Evolutionary conservation across 2,797 vertebrate genomes (phyloP), one percentile per base, ranked within the genome.

Genomic region (Girardinus metallicus): DNA sequence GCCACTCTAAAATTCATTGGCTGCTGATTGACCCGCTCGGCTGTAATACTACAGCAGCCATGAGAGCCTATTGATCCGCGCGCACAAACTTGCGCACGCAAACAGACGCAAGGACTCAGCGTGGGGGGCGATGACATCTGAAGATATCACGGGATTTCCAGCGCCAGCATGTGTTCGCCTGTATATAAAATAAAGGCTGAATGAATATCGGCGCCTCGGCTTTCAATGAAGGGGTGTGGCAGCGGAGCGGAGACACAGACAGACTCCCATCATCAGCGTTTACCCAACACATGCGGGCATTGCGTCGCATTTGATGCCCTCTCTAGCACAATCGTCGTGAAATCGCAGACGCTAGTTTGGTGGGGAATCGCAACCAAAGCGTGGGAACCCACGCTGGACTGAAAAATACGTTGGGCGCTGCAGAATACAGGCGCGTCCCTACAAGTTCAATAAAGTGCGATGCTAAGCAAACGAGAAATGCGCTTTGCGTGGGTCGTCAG

Each of bases 151-250:
- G 46, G 71, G 60, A 53, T n/a, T 76, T 7, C 51, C 73, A 73
- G 68, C 80, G 83, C 73, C 1, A 41, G 57, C 85, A 82, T 75
- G 84, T 76, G 83, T 76, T 77, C 70, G 57, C 26, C 31, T 11
- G 62, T 55, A 4, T 46, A 1, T 11, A 51, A 76, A 76, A 60
- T 31, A 36, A 39, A 47, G 76, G 73, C 51, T 73, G 70, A 31
- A 76, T 39, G n/a, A 4, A 73, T 57, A 72, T 68, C 23, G 8
- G 60, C 82, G 78, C 43, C 46, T 76, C 21, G 53, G 68, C 31
- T 78, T 39, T 83, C 66, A 82, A 36, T 60, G 81, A 87, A 94
- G 94, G 94, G 94, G 93, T 92, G 94, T 93, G 92, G 94, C 93
- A 85, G 83, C 64, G 8, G 74, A 80, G 75, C 53, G 6, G 26